Conservation (phyloP, 2,797 vertebrate genomes). For the Trachops cirrhosus region DNA sequence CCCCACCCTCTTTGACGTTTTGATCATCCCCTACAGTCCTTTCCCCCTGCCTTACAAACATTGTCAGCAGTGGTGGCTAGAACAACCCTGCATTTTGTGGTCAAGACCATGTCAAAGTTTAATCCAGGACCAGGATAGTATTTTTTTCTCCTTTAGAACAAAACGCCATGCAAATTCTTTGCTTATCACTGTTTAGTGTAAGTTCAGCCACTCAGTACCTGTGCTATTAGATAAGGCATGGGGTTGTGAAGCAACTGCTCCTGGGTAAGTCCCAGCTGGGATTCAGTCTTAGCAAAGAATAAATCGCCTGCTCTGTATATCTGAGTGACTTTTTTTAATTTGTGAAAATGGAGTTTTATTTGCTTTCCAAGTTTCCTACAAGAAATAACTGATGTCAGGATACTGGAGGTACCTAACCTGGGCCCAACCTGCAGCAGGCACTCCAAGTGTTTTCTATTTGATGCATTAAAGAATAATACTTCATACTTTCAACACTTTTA, state of each 20-base stretch:
- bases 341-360: background rate
- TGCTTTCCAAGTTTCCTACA: background rate
- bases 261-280: background rate
- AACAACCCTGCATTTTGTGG: background rate
- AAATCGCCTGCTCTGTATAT: background rate
- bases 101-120: background rate
- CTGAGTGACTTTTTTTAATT: background rate
- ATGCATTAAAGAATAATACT: background rate
- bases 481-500: background rate
- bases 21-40: background rate
- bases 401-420: background rate
- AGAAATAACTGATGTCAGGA: background rate
- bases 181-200: background rate
- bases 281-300: background rate
- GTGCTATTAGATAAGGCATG: background rate
- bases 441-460: background rate
- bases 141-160: background rate
- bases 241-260: background rate
- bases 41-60: background rate
- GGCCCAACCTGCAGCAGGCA: background rate
- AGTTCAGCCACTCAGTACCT: background rate
- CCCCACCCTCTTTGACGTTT: background rate
- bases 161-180: background rate
- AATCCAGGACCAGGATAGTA: background rate
- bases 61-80: background rate